Evolutionary conservation across 2,797 vertebrate genomes (phyloP), one percentile per base, ranked within the genome.

Genomic region (Philypnodon macrostomus): DNA sequence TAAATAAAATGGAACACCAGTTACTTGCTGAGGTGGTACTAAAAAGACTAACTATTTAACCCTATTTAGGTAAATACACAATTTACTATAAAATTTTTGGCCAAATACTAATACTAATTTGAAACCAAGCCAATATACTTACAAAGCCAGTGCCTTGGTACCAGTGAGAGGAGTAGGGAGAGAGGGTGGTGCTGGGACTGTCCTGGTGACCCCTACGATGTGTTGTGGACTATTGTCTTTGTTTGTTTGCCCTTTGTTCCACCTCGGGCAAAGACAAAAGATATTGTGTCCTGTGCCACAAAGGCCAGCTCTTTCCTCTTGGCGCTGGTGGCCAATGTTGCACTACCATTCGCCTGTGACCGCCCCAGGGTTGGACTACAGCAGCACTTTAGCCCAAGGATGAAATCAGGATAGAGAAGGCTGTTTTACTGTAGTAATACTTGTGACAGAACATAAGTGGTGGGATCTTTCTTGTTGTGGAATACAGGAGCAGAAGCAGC

Each of bases 231-330:
- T 47, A 52, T 63, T 53, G 61, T 65, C 85, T 84, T 85, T 88
- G 84, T 87, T 85, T 77, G 70, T 71, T 80, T 85, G 67, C 68
- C 74, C 85, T 83, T 90, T 89, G 85, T 88, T 78, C 66, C 37
- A 39, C 53, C 37, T 35, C 61, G 40, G 32, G 53, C 53, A 63
- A 61, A 63, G 51, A 90, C 87, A 89, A 89, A 72, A 54, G 81
- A 71, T 70, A 82, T 86, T 88, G 81, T 90, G 63, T 83, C 39
- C 41, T 34, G 21, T 16, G 42, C 62, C 75, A 89, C 86, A 90
- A 88, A 87, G 75, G 75, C 52, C 53, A 55, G 71, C 70, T 81
- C 62, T 87, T 78, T 82, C 75, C 66, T 70, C 21, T 23, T 64
- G 47, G 33, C 49, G 60, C 52, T 63, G 10, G 45, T 57, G 39